These are phyloP conservation scores for Speoplatyrhinus poulsoni DNA, from an alignment of 2,113 vertebrate species.

Conservation along the genomic window DNA sequence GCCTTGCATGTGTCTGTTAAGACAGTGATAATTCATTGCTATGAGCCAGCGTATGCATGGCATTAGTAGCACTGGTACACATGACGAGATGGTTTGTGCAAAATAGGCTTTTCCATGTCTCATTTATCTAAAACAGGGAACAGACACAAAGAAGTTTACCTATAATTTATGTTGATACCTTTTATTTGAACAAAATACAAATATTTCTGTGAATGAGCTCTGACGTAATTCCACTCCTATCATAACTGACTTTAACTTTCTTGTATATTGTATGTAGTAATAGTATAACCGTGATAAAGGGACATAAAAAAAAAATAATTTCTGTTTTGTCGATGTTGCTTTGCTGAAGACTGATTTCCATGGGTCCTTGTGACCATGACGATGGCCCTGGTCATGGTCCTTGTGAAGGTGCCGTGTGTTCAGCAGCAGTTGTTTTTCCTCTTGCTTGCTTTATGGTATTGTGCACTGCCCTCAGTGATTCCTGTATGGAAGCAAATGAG, in stretches of 20 bases:
- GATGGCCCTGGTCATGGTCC: not conserved
- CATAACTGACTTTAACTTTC: no score
- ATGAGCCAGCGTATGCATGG: slow-evolving; percentile 51
- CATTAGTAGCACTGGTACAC: slow-evolving; percentile 62
- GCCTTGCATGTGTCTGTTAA: slow-evolving; percentile 52
- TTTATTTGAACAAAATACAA: no score
- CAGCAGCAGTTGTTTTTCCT: slow-evolving; percentile 86
- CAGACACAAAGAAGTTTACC: slow-evolving; percentile 2
- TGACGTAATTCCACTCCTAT: no score
- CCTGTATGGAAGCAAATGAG: slow-evolving; percentile 65
- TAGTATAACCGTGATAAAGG: no score
- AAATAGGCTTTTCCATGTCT: slow-evolving; percentile 3
- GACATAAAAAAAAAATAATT: no score
- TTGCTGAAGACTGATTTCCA: no score
- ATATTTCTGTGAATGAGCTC: no score
- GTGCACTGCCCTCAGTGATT: slow-evolving; percentile 78
- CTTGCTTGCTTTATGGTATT: slow-evolving; percentile 68
- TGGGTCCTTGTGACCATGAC: not conserved
- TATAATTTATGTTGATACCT: not conserved
- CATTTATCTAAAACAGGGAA: not conserved
- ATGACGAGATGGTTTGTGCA: slow-evolving; percentile 44
- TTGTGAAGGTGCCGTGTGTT: not conserved
- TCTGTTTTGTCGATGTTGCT: no score
- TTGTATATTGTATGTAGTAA: no score
- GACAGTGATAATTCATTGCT: slow-evolving; percentile 38